Base-by-base conservation (phyloP, 2,113 vertebrate species). In the Oryzias woworae region DNA sequence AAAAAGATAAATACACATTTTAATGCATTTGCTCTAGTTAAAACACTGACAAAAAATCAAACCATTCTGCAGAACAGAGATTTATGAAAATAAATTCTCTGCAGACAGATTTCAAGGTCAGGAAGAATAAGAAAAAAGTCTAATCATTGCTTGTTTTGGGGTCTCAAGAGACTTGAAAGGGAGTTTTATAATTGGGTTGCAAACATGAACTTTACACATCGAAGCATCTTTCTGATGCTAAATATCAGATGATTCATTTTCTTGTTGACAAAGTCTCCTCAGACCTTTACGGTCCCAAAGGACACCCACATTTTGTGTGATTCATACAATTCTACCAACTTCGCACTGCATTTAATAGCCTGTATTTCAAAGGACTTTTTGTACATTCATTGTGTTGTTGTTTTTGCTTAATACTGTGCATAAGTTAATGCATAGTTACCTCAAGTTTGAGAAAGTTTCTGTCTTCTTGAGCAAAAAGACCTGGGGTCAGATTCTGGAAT, bases 171-270 rank as follows among this genome's bases (percentile, higher is more conserved):
- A 44, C 42, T 14, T 31, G 0, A 57, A 17, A 22, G 44, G n/a
- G 13, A 1, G 69, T 4, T 16, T 18, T 55, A 48, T 24, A 22
- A 70, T 54, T 26, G n/a, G 16, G 2, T 61, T 61, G 23, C 57
- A 62, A 67, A 69, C 45, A 48, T 69, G 48, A 80, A 69, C 69
- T 78, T 74, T 60, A 53, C 7, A 74, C 20, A 36, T 24, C 14
- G 23, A 63, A 20, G 59, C 47, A 22, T 69, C 4, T 67, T 47
- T 64, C 48, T 72, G 49, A 62, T 58, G 68, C 58, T 0, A 72
- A 84, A 78, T 78, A 73, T 65, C 73, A 77, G 58, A 80, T 80
- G 75, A 86, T 69, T 83, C 68, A 85, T 60, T 65, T 16, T 73
- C 54, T 80, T 7, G 15, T 67, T 70, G 63, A 76, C 62, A 56